A percentile compares a stretch with the other conserved stretches of the same genome.
phyloP scores from a whole-genome alignment of 2,113 vertebrate species.

The Microcebus jonahi region DNA sequence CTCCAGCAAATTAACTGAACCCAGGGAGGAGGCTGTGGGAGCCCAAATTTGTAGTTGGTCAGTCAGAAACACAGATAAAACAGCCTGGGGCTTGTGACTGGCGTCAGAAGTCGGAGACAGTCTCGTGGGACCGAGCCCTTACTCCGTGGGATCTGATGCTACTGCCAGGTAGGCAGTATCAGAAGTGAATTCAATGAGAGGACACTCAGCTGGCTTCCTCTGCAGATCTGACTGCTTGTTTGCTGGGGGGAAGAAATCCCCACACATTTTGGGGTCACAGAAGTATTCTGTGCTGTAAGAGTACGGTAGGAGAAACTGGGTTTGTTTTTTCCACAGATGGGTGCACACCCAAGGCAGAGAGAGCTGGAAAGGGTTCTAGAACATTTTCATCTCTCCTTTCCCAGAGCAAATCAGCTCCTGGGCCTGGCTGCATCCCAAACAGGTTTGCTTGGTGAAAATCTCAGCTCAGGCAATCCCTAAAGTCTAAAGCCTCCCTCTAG shows the following conservation, averaged over 20 bases:
- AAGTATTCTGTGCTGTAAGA: background rate
- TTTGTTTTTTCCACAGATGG: background rate
- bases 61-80: background rate
- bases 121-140: background rate
- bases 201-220: background rate
- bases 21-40: background rate
- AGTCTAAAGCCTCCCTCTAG: background rate
- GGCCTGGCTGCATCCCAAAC: background rate
- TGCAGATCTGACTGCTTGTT: background rate
- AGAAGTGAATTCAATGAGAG: background rate
- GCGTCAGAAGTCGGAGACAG: fast-evolving
- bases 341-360: background rate
- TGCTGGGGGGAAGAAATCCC: background rate
- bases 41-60: background rate
- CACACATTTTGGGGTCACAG: background rate
- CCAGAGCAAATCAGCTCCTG: background rate
- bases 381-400: background rate
- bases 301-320: background rate
- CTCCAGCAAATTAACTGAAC: background rate
- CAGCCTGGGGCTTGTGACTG: background rate
- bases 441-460: background rate
- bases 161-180: background rate
- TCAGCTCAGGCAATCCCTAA: background rate
- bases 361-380: background rate
- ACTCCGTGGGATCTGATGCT: background rate